Percentiles rank a stretch among this genome's conserved stretches.
These are phyloP conservation scores for Pachliopta kotzebuea DNA, from an alignment of 2,888 invertebrate species.

Conservation along the genomic window DNA sequence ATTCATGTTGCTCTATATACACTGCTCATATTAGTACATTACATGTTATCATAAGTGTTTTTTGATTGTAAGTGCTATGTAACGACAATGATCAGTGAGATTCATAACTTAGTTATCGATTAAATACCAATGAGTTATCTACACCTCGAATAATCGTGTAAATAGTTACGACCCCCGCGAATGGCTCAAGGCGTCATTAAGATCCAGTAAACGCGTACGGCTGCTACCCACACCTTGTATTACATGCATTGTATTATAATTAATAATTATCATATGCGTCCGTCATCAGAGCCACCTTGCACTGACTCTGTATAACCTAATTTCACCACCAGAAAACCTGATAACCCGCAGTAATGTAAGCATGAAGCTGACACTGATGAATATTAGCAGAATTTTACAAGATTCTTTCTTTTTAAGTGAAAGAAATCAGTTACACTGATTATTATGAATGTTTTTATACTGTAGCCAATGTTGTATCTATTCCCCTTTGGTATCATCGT, in stretches of 20 bases:
- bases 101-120: no score
- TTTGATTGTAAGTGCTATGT: no score
- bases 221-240: constrained; percentile 20
- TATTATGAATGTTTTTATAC: no score
- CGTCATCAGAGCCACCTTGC: neutral
- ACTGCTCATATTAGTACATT: no score
- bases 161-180: constrained; percentile 8
- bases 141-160: neutral
- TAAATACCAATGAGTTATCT: neutral
- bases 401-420: no score
- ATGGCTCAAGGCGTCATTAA: constrained; percentile 18
- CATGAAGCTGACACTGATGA: neutral
- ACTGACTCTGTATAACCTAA: neutral
- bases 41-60: no score
- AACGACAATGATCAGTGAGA: no score
- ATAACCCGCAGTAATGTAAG: neutral
- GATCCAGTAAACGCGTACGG: constrained; percentile 16
- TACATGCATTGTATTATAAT: constrained; percentile 29
- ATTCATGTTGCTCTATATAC: no score
- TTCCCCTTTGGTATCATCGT: no score
- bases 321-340: neutral
- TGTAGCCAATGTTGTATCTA: no score
- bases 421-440: no score
- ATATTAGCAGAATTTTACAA: no score
- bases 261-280: constrained; percentile 23